Evolutionary conservation across 2,888 invertebrate species (phyloP).

Genomic region (Synanthedon tipuliformis): DNA sequence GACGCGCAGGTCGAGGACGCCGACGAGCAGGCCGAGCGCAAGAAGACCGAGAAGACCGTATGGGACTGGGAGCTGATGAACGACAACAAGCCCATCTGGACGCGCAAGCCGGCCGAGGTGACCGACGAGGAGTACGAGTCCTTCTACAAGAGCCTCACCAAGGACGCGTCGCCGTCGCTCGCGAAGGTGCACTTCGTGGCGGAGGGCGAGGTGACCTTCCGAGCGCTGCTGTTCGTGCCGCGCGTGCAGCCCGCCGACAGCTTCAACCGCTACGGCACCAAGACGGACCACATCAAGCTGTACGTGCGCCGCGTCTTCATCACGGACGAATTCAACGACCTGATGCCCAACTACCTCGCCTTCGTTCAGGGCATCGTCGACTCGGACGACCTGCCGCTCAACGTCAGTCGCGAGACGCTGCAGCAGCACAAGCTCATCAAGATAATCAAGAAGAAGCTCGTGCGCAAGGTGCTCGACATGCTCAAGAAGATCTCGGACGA

Average conservation of each 20-base stretch:
- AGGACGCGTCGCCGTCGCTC: conserved; percentile 86
- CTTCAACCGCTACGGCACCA: conserved; percentile 96
- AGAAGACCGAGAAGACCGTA: conserved; percentile 93
- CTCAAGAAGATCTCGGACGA: conserved; percentile 94
- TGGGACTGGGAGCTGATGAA: conserved; percentile 99
- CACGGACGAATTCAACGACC: conserved; percentile 99
- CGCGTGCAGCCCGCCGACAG: conserved; percentile 90
- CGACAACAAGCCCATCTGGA: conserved; percentile 99
- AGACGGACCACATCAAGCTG: conserved; percentile 94
- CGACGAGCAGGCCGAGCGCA: conserved; percentile 75
- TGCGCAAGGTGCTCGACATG: conserved; percentile 97
- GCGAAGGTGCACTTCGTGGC: conserved; percentile 94
- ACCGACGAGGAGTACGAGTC: conserved; percentile 90
- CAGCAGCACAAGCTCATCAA: conserved; percentile 99
- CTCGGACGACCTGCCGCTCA: conserved; percentile 97
- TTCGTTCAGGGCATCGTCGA: conserved; percentile 97
- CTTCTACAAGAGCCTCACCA: conserved; percentile 96
- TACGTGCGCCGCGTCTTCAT: conserved; percentile 99
- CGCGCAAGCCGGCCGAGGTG: conserved; percentile 88
- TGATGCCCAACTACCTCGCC: conserved; percentile 97
- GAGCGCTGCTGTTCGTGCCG: conserved; percentile 94
- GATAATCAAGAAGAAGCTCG: conserved; percentile 98
- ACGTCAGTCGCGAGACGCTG: conserved; percentile 96
- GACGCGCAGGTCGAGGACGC: conserved; percentile 68
- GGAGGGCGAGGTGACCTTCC: conserved; percentile 99